These are phyloP conservation scores for Hypomesus transpacificus DNA, from an alignment of 2,113 vertebrate species.

Conservation along the genomic window DNA sequence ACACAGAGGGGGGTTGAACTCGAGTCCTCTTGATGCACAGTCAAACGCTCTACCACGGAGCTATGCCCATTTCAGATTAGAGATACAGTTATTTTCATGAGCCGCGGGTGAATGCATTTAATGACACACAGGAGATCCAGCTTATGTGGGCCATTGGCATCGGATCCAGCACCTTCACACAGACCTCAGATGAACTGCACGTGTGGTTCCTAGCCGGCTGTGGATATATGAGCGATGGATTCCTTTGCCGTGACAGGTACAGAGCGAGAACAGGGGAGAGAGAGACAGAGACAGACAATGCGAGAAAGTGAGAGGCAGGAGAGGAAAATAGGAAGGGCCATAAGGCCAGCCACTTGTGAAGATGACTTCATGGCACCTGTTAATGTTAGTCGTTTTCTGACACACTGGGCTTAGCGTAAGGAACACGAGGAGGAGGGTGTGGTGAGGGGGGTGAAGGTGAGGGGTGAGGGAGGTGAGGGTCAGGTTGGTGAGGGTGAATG, in stretches of 20 bases:
- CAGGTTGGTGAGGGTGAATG: no score
- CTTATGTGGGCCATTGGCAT: constrained; percentile 15
- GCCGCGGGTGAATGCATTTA: constrained; percentile 11
- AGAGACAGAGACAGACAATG: constrained; percentile 39
- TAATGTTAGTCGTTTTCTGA: no score
- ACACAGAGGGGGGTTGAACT: no score
- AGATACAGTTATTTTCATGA: no score
- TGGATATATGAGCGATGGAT: constrained; percentile 45
- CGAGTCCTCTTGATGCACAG: no score
- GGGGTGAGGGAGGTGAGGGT: no score
- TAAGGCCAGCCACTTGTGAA: not conserved
- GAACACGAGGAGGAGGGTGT: no score
- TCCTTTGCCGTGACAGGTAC: constrained; percentile 58
- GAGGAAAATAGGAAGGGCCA: not conserved
- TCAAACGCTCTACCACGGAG: no score
- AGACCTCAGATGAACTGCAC: constrained; percentile 58
- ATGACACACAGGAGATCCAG: not conserved
- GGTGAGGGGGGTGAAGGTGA: no score
- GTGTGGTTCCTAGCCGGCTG: constrained; percentile 36
- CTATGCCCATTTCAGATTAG: no score
- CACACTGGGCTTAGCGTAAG: no score
- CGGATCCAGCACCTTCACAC: constrained; percentile 4
- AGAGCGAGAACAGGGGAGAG: not conserved
- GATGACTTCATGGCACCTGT: no score
- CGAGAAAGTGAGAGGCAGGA: constrained; percentile 16